Evolutionary conservation across 2,113 vertebrate species (phyloP), one percentile per base, ranked within the genome.

Genomic region (Microcebus griseorufus): DNA sequence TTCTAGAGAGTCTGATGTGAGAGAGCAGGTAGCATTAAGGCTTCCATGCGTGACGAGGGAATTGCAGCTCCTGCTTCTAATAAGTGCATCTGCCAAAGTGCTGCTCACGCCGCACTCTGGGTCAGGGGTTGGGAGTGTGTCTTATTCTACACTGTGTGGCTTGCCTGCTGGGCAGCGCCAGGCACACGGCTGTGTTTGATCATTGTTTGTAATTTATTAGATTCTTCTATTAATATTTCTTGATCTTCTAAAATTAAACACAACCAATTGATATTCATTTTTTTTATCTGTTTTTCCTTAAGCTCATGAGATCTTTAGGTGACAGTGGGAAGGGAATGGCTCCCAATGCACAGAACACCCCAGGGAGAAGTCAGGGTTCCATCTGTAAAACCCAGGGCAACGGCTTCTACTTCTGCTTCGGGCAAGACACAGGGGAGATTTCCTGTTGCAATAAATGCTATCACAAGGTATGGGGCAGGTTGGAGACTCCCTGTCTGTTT

Each of bases 141-240:
- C 20, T 39, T 37, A 75, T 75, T 45, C 72, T 45, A 45, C 39
- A 73, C 39, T 2, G 25, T 22, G 25, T 53, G 1, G n/a, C 51
- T 3, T 20, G 13, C 60, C 6, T 3, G 3, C 3, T 22, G 34
- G 9, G 60, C 22, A 27, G 65, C 3, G 39, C 10, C 22, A 1
- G 65, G 34, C 45, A 2, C 5, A 22, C 6, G 17, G 55, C 11
- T 25, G 39, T 17, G 86, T 17, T 80, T 37, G 1, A 13, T 72
- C 1, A 29, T 32, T 48, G 27, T 45, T 6, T 48, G 16, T 48
- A 72, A 62, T 10, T 5, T 10, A 37, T 37, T 20, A 48, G 6
- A 51, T 76, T 76, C 42, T 37, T 83, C 53, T 48, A 58, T 58
- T 58, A 8, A 58, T 58, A 58, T n/a, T 13, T 25, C 25, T n/a